A percentile compares a stretch with the other conserved stretches of the same genome.
Evolutionary conservation across 2,797 vertebrate species (phyloP).

Genomic region (Aselliscus stoliczkanus): DNA sequence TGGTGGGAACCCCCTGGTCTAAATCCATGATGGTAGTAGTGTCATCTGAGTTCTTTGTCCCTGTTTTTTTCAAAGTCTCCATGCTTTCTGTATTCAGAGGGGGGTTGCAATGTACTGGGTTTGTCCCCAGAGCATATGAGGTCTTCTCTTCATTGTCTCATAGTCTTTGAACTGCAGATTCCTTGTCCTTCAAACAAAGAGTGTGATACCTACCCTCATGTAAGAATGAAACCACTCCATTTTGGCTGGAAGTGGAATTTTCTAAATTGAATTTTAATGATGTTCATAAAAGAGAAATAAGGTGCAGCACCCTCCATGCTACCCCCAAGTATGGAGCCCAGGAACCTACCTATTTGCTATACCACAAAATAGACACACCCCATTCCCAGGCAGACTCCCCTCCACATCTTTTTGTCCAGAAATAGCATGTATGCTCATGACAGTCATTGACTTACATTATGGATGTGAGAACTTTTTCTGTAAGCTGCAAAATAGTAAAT

Average conservation of each 20-base stretch:
- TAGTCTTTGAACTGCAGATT: background rate
- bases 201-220: background rate
- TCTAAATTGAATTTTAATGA: background rate
- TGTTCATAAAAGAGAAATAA: background rate
- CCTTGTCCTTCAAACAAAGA: background rate
- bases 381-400: background rate
- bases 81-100: background rate
- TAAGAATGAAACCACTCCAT: background rate
- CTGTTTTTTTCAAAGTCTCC: background rate
- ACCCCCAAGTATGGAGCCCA: background rate
- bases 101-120: background rate
- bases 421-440: background rate
- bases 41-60: background rate
- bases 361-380: background rate
- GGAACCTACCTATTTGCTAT: background rate
- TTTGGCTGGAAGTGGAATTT: background rate
- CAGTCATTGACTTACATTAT: background rate
- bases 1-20: background rate
- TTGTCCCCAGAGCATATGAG: background rate
- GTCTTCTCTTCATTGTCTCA: background rate
- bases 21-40: background rate
- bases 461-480: background rate
- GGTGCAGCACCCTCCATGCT: background rate
- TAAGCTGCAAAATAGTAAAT: background rate
- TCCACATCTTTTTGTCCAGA: background rate